phyloP scores from a whole-genome alignment of 1,140 invertebrate species.

The Cotesia chilonis region DNA sequence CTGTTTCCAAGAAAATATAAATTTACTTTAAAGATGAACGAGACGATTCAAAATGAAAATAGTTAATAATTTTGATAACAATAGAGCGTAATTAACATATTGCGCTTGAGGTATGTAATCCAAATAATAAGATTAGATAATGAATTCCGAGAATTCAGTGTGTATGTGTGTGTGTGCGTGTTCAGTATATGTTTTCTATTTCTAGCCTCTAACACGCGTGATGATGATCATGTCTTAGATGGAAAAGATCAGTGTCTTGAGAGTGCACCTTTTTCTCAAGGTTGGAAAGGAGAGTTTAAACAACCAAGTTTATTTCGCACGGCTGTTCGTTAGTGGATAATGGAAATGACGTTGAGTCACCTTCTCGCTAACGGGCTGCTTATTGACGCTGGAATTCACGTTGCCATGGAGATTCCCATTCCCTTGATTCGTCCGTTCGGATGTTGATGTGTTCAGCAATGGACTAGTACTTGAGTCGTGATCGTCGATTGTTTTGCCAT shows the following conservation, averaged over 20 bases:
- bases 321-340: constrained; percentile 40
- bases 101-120: too few relatives aligned
- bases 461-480: constrained; percentile 59
- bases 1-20: too few relatives aligned
- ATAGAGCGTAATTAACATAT: too few relatives aligned
- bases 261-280: constrained; percentile 41
- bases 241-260: constrained; percentile 34
- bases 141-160: not conserved
- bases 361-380: constrained; percentile 61
- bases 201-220: constrained; percentile 12
- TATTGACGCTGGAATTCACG: constrained; percentile 43
- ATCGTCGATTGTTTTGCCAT: constrained; percentile 44
- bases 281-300: constrained; percentile 18
- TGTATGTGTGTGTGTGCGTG: not conserved
- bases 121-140: not conserved
- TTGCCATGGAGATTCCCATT: constrained; percentile 61
- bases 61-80: too few relatives aligned
- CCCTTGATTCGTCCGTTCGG: constrained; percentile 54
- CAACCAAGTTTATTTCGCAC: constrained; percentile 34
- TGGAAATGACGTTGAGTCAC: constrained; percentile 46
- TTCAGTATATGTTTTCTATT: not conserved
- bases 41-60: too few relatives aligned
- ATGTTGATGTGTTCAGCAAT: constrained; percentile 51
- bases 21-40: too few relatives aligned
- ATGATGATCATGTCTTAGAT: constrained; percentile 21